Conservation (phyloP, 2,113 vertebrate genomes). For the Indicator indicator region DNA sequence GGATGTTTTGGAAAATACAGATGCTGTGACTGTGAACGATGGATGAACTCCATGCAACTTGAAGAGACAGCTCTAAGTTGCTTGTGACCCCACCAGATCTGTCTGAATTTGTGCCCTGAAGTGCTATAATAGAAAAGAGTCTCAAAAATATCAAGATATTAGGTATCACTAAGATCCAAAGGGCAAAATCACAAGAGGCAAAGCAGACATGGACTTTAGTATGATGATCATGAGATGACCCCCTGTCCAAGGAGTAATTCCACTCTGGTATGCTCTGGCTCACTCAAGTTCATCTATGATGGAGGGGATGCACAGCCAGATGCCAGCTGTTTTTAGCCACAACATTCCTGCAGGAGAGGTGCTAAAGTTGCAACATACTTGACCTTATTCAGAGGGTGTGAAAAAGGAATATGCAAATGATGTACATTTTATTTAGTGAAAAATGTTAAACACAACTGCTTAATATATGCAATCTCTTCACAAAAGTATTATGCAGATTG, state of each 20-base stretch:
- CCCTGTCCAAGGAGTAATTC: neutral
- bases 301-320: neutral
- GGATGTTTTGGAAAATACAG: constrained; percentile 53
- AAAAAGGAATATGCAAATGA: neutral
- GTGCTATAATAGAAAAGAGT: neutral
- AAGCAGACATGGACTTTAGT: neutral
- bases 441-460: neutral
- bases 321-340: neutral
- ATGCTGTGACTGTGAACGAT: neutral
- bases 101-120: neutral
- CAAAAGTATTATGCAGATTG: neutral
- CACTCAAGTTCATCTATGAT: neutral
- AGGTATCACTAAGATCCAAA: neutral
- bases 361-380: neutral
- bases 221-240: neutral
- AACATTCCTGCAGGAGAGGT: neutral
- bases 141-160: neutral
- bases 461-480: neutral
- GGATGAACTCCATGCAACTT: constrained; percentile 7
- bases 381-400: neutral
- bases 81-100: neutral
- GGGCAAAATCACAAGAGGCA: neutral
- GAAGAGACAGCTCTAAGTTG: neutral
- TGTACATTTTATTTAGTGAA: neutral
- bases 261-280: neutral